Base-by-base conservation (phyloP, 2,797 vertebrate genomes). In the Macroramphosus scolopax region DNA sequence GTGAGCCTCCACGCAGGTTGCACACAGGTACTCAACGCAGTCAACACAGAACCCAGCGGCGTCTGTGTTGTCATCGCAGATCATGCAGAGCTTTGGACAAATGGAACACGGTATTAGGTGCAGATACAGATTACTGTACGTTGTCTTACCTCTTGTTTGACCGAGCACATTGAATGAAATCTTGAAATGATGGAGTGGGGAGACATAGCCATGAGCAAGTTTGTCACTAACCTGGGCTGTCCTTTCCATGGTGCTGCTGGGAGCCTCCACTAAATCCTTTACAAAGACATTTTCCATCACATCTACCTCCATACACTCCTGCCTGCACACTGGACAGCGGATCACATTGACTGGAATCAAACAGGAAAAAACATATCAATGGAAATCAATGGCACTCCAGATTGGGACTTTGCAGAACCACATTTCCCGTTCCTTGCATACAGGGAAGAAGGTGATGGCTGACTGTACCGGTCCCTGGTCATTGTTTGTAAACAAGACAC, bases 1-100 rank as follows among this genome's bases (percentile, higher is more conserved):
- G 75, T 98, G 95, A 47, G 95, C 95, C 68, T 95, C 90, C 63
- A 97, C 94, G 51, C 95, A 98, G n/a, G 94, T 94, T 71, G 90
- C 88, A 36, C 95, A 98, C 55, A 98, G 87, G 90, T 94, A 98
- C 79, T 97, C 95, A 1, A 92, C 93, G 61, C 95, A 98, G 61
- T 96, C 92, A 35, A 94, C 92, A 61, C 95, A 98, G 82, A 96
- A 98, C 0, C 93, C 93, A 0, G 91, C 84, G n/a, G 95, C 94
- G 84, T 94, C 93, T 0, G 93, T 93, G 73, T 96, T 95, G 80
- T 97, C 95, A 31, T 95, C 91, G 40, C 95, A 98, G 77, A 93
- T 95, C 80, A 94, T 95, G 56, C 95, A 98, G 25, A 94, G 89
- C 93, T 97, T 4, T 17, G 40, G 32, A 48, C 1, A 12, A 17